Evolutionary conservation across 2,113 vertebrate species (phyloP), one percentile per base, ranked within the genome.

Genomic region (Triplophysa siluroides): DNA sequence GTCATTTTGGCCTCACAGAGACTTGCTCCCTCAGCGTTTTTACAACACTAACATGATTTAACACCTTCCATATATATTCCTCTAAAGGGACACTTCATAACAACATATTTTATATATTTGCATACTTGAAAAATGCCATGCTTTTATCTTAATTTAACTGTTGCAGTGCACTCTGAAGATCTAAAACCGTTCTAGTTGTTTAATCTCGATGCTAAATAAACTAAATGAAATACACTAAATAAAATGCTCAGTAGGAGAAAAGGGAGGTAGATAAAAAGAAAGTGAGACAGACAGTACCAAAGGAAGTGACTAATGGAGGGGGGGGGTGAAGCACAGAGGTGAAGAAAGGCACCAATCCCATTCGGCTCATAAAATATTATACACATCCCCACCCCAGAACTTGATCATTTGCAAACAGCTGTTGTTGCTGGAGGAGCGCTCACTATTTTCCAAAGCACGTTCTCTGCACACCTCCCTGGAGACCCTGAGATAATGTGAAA

Each of bases 401-500:
- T 90, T 88, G 91, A 87, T 91, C 89, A 92, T 92, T 91, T 91
- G 88, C 88, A 92, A 92, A 91, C 92, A 92, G 90, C 91, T 93
- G 91, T 92, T 93, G 91, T 92, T 92, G 88, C 91, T 87, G 87
- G 90, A 89, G 84, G 91, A 88, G 89, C 65, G 81, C 83, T 78
- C 87, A 83, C 84, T 89, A 85, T 89, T 90, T 91, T 92, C 89
- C 88, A 88, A 84, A 90, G 90, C 91, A 90, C 86, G 85, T 90
- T 89, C 88, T 86, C 85, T 85, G 73, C 84, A 73, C 72, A 58
- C 67, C 82, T 88, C 90, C 88, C 90, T 43, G 6, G 88, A 90
- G 91, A 90, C 63, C 72, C 86, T 85, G 78, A 78, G 85, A 90
- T 90, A 90, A 91, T 91, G 84, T 64, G 64, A 82, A 81, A 73